Evolutionary conservation across 2,888 invertebrate genomes (phyloP).

Genomic region (Cephus spinipes): DNA sequence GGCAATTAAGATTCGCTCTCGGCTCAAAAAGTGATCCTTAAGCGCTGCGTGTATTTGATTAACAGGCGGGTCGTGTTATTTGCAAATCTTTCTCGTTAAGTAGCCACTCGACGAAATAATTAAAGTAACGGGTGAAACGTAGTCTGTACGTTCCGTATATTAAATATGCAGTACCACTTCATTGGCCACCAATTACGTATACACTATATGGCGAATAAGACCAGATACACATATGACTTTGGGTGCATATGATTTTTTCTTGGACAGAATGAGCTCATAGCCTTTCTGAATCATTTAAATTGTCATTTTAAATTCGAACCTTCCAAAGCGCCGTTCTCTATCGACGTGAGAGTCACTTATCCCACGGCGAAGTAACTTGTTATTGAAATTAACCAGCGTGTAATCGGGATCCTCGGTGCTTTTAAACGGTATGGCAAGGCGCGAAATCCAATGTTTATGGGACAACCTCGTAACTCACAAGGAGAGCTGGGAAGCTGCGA

Average conservation of each 20-base stretch:
- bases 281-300: not conserved
- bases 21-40: not conserved
- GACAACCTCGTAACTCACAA: constrained; percentile 39
- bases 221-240: not conserved
- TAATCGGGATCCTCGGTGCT: constrained; percentile 49
- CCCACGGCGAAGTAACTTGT: constrained; percentile 30
- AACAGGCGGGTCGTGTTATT: constrained; percentile 33
- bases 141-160: not conserved
- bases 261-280: not conserved
- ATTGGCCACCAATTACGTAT: not conserved
- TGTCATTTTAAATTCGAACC: not conserved
- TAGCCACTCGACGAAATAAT: constrained; percentile 31
- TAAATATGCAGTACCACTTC: not conserved
- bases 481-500: constrained; percentile 45
- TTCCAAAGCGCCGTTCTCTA: not conserved
- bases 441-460: constrained; percentile 51
- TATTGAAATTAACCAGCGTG: constrained; percentile 58
- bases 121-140: constrained; percentile 13
- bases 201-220: not conserved
- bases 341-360: constrained; percentile 6
- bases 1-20: constrained; percentile 31
- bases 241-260: not conserved
- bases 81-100: constrained; percentile 30
- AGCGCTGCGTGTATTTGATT: constrained; percentile 35
- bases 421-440: constrained; percentile 51